phyloP scores from a whole-genome alignment of 2,113 vertebrate species.

The Rhadina sibilatrix region DNA sequence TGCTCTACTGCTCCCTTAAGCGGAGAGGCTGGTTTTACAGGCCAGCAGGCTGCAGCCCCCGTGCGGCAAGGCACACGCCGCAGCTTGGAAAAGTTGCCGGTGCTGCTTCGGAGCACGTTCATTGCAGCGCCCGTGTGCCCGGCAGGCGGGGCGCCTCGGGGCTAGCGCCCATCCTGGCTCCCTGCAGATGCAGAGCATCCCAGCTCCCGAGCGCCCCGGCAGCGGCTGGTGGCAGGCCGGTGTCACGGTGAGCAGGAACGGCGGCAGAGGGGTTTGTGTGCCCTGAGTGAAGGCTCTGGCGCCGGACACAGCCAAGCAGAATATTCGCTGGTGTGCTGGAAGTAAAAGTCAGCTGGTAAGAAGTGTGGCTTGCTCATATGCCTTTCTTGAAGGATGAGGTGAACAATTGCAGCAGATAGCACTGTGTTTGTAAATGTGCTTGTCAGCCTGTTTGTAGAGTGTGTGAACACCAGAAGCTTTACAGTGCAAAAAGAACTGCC shows the following conservation, averaged over 20 bases:
- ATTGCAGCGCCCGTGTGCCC: background rate
- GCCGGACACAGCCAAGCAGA: background rate
- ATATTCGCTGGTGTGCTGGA: background rate
- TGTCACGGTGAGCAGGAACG: background rate
- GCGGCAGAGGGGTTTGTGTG: accelerated
- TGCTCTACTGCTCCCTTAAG: background rate
- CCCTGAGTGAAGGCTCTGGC: background rate
- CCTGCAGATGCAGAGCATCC: background rate
- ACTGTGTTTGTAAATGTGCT: background rate
- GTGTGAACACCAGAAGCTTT: background rate
- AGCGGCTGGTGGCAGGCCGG: background rate
- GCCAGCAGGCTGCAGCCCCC: background rate
- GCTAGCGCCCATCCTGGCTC: too few species aligned
- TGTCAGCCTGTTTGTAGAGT: background rate
- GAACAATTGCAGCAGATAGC: background rate
- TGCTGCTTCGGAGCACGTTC: background rate
- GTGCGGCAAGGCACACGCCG: background rate
- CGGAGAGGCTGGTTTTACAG: background rate
- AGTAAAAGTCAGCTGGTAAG: background rate
- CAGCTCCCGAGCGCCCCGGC: background rate
- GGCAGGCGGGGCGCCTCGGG: background rate
- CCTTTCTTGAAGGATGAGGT: background rate
- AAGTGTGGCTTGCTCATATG: background rate
- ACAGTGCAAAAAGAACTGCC: background rate
- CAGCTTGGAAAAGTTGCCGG: background rate